Evolutionary conservation across 2,888 invertebrate species (phyloP).

Genomic region (Salpingus planirostris): DNA sequence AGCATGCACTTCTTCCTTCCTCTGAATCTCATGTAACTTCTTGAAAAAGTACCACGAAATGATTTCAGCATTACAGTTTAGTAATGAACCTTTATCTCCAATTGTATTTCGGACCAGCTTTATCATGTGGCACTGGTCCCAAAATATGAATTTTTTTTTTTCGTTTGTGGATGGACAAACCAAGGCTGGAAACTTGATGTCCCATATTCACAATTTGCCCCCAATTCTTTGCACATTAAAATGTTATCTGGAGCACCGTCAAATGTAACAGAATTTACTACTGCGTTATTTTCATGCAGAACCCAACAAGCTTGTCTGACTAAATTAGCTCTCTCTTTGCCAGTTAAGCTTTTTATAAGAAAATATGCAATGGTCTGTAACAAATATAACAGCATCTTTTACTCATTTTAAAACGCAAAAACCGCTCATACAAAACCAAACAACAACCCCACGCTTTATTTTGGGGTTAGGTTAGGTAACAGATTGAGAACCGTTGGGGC

Average conservation of each 20-base stretch:
- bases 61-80: slow-evolving; percentile 5
- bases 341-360: not conserved
- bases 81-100: slow-evolving; percentile 1
- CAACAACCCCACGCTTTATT: too few species aligned
- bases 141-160: slow-evolving; percentile 1
- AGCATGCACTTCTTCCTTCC: slow-evolving; percentile 7
- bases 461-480: too few species aligned
- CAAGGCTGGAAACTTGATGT: not conserved
- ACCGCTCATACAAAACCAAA: too few species aligned
- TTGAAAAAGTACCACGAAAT: slow-evolving; percentile 16
- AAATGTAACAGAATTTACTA: slow-evolving; percentile 1
- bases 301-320: not conserved
- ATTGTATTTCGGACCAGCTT: slow-evolving; percentile 2
- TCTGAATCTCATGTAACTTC: slow-evolving; percentile 15
- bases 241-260: slow-evolving; percentile 1
- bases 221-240: not conserved
- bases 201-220: not conserved
- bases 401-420: too few species aligned
- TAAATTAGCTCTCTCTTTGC: not conserved
- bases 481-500: too few species aligned
- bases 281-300: not conserved
- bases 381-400: too few species aligned
- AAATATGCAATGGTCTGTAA: too few species aligned
- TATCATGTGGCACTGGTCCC: slow-evolving; percentile 3
- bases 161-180: slow-evolving; percentile 1